A percentile compares a stretch with the other conserved stretches of the same genome.
phyloP scores from a whole-genome alignment of 2,113 vertebrate species.

The Phylloscopus trochiloides region DNA sequence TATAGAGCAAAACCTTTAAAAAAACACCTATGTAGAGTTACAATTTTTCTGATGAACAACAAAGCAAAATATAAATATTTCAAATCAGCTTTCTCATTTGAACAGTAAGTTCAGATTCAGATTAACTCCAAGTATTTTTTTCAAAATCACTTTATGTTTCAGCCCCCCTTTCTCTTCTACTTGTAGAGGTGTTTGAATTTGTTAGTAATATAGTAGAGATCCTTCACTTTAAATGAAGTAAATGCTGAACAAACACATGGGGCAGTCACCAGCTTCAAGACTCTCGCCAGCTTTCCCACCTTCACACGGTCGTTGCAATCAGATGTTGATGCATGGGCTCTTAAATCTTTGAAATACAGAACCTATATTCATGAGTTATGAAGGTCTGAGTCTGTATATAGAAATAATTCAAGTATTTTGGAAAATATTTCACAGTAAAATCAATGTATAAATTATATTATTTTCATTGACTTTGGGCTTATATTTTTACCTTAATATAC shows the following conservation, averaged over 20 bases:
- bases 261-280: not conserved
- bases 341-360: not conserved
- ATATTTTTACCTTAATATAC: slow-evolving; percentile 18
- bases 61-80: not conserved
- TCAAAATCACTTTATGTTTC: not conserved
- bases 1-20: not conserved
- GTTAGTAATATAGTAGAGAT: not conserved
- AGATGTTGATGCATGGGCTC: not conserved
- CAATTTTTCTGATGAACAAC: not conserved
- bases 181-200: not conserved
- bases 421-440: slow-evolving; percentile 8
- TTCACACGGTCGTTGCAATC: not conserved
- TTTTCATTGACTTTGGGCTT: not conserved
- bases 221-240: not conserved
- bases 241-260: not conserved
- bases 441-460: not conserved
- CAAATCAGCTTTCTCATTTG: not conserved
- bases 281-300: not conserved
- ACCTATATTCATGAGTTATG: not conserved
- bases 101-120: not conserved
- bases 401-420: slow-evolving; percentile 15
- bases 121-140: not conserved
- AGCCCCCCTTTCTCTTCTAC: not conserved
- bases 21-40: not conserved
- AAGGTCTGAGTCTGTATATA: not conserved